These are phyloP conservation scores for Euura lappo DNA, from an alignment of 1,140 invertebrate species.

Conservation along the genomic window DNA sequence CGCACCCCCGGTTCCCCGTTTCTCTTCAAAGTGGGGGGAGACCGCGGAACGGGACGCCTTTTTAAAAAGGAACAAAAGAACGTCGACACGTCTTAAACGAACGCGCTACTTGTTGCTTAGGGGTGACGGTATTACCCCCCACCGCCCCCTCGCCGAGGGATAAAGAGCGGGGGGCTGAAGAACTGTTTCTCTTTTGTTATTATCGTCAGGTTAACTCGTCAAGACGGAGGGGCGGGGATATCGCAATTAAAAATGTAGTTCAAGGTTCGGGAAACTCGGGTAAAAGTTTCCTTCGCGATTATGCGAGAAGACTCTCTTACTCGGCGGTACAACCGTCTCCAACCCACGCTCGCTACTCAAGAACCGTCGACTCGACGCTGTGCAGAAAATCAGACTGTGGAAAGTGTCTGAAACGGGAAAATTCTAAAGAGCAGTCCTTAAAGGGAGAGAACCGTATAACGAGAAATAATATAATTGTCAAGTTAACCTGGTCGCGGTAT, in stretches of 20 bases:
- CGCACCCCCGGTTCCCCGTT: too few relatives aligned
- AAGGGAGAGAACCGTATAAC: too few relatives aligned
- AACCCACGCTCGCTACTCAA: too few relatives aligned
- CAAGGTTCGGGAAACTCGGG: conserved; percentile 43
- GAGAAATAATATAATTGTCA: too few relatives aligned
- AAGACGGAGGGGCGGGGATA: conserved; percentile 30
- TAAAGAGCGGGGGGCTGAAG: conserved; percentile 23
- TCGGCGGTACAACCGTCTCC: too few relatives aligned
- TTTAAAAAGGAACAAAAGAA: conserved; percentile 60
- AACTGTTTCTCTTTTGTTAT: conserved; percentile 60
- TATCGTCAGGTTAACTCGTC: conserved; percentile 39
- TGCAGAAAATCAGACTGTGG: too few relatives aligned
- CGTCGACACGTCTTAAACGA: conserved; percentile 61
- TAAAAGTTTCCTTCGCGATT: neutral
- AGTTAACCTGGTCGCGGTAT: too few relatives aligned
- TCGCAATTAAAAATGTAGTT: conserved; percentile 62
- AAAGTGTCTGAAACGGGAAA: too few relatives aligned
- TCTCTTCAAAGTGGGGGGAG: neutral
- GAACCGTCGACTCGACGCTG: too few relatives aligned
- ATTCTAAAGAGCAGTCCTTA: too few relatives aligned
- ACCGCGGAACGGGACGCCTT: conserved; percentile 31
- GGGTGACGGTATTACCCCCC: conserved; percentile 19
- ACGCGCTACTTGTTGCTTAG: conserved; percentile 62
- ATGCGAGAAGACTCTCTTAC: neutral
- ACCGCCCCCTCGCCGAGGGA: conserved; percentile 25